A percentile compares a stretch with the other conserved stretches of the same genome.
Conservation (phyloP, 2,113 vertebrate species). For the Lucifuga dentata region DNA sequence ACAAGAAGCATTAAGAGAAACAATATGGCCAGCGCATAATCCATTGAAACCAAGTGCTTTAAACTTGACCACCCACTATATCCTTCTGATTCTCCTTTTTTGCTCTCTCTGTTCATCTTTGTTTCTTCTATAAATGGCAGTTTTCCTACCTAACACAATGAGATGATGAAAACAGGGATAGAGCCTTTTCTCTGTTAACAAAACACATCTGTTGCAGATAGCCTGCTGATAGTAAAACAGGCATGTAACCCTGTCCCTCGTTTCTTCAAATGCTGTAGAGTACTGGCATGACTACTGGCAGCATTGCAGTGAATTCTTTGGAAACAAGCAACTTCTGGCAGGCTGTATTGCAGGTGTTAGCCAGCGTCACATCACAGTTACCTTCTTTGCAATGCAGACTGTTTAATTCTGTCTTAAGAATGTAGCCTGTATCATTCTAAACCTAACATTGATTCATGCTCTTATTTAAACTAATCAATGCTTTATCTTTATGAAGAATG, state of each 20-base stretch:
- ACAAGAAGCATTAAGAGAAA: too few species aligned
- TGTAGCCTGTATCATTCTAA: too few species aligned
- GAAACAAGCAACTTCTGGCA: slow-evolving; percentile 37
- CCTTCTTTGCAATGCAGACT: background rate
- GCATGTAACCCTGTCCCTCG: slow-evolving; percentile 23
- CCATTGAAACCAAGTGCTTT: slow-evolving; percentile 4
- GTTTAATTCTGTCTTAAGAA: too few species aligned
- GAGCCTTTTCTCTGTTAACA: slow-evolving; percentile 33
- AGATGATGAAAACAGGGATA: slow-evolving; percentile 36
- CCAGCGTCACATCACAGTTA: slow-evolving; percentile 13
- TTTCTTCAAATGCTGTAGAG: slow-evolving; percentile 4
- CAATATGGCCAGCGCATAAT: background rate
- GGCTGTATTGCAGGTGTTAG: slow-evolving; percentile 39
- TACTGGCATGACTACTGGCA: slow-evolving; percentile 27
- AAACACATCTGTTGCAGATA: slow-evolving; percentile 49
- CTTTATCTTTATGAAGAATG: too few species aligned
- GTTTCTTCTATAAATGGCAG: slow-evolving; percentile 54
- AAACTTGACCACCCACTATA: slow-evolving; percentile 2
- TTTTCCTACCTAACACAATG: slow-evolving; percentile 32
- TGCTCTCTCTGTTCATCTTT: background rate
- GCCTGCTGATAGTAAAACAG: slow-evolving; percentile 31
- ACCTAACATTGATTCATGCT: too few species aligned
- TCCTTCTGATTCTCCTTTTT: slow-evolving; percentile 4
- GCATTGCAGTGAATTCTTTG: slow-evolving; percentile 12
- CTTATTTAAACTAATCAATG: too few species aligned